Evolutionary conservation across 2,888 invertebrate species (phyloP).

Genomic region (Heliconius ethilla): DNA sequence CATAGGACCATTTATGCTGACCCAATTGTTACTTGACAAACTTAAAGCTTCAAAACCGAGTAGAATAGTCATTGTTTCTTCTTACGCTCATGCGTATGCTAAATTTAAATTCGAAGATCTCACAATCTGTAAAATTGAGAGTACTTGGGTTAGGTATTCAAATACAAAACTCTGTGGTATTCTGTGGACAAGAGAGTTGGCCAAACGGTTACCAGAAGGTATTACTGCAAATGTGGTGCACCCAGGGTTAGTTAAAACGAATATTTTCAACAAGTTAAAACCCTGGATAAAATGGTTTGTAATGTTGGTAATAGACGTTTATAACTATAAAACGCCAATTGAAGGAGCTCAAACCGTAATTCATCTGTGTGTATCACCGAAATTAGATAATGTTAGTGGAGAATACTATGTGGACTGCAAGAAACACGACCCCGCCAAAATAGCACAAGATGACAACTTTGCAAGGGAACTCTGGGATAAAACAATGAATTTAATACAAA

Average conservation of each 20-base stretch:
- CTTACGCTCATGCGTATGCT: slow-evolving; percentile 58
- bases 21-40: slow-evolving; percentile 82
- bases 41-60: slow-evolving; percentile 66
- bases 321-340: slow-evolving; percentile 85
- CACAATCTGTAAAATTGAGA: slow-evolving; percentile 28
- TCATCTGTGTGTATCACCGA: slow-evolving; percentile 87
- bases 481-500: slow-evolving; percentile 48
- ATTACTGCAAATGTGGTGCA: slow-evolving; percentile 91
- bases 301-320: slow-evolving; percentile 76
- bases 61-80: slow-evolving; percentile 73
- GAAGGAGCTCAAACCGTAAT: slow-evolving; percentile 91
- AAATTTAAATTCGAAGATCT: slow-evolving; percentile 75
- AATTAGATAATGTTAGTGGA: slow-evolving; percentile 85
- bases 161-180: slow-evolving; percentile 72
- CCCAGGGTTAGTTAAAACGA: slow-evolving; percentile 91
- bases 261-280: slow-evolving; percentile 86
- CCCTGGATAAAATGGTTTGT: slow-evolving; percentile 68
- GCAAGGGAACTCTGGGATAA: slow-evolving; percentile 89
- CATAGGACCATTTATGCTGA: slow-evolving; percentile 87
- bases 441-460: slow-evolving; percentile 83
- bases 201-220: slow-evolving; percentile 68
- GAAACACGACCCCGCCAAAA: slow-evolving; percentile 76
- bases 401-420: slow-evolving; percentile 90
- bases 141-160: slow-evolving; percentile 56
- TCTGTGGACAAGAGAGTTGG: slow-evolving; percentile 70